Evolutionary conservation across 2,888 invertebrate species (phyloP), one percentile per base, ranked within the genome.

Genomic region (Dryococelus australis): DNA sequence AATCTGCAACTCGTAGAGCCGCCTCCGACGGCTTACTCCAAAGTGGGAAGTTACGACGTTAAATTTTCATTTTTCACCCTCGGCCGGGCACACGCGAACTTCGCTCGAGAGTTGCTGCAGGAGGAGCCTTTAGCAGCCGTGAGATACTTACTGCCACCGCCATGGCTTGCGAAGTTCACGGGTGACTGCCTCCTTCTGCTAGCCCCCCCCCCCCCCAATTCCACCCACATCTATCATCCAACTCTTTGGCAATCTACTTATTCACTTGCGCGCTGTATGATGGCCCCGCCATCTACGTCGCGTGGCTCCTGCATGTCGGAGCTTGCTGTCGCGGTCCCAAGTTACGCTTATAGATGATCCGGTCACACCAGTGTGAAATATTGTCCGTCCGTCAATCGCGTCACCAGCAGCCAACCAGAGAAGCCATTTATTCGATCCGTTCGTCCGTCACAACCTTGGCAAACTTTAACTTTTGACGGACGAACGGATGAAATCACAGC

Each of bases 11-110:
- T 9, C 13, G 20, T 65, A 9, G 65, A n/a, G n/a, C n/a, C n/a
- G n/a, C n/a, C 47, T 47, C 47, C 47, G 47, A 6, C 47, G 47
- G 12, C 47, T 12, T 47, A 9, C 10, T 13, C 65, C 20, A 5
- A 20, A 65, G 65, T 65, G 65, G 20, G 20, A 65, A 65, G 65
- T 65, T 65, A 65, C 65, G 20, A 24, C 65, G 65, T 65, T 65
- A 65, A 65, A 65, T 65, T 65, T 65, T 65, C 65, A 65, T 65
- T 65, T 65, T 65, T 65, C 65, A 24, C 65, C 65, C 65, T 20
- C 47, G 47, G 47, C 47, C 12, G 47, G 12, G 12, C 47, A 65
- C 65, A 12, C 20, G n/a, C 12, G 8, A 65, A 65, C 65, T 65
- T 65, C 16, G 16, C 16, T 65, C 65, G 65, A 16, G 16, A 65